Percentiles rank a stretch among this genome's conserved stretches.
phyloP scores from a whole-genome alignment of 2,797 vertebrate species.

The Acrossocheilus fasciatus region DNA sequence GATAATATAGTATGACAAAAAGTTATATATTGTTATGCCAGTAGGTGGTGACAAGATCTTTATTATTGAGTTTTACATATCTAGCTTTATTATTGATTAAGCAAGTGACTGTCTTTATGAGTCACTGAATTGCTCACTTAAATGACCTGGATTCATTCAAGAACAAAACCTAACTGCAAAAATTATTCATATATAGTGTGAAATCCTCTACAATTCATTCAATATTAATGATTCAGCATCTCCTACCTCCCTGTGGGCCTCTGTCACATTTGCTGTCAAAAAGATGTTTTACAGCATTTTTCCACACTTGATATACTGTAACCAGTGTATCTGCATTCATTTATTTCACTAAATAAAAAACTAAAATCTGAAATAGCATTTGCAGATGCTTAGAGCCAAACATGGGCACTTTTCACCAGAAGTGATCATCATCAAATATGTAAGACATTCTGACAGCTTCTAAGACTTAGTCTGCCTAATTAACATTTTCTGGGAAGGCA shows the following conservation, averaged over 20 bases:
- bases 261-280: not conserved
- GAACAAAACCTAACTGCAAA: not conserved
- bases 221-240: not conserved
- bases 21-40: not conserved
- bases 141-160: not conserved
- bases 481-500: constrained; percentile 13
- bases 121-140: not conserved
- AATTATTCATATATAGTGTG: not conserved
- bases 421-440: constrained; percentile 5
- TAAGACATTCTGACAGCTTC: constrained; percentile 5
- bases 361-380: not conserved
- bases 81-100: too few relatives aligned
- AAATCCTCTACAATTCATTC: not conserved
- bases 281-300: not conserved
- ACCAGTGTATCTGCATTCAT: not conserved
- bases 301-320: not conserved
- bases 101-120: not conserved
- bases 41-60: too few relatives aligned
- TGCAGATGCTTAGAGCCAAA: not conserved
- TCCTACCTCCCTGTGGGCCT: not conserved
- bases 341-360: not conserved
- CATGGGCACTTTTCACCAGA: not conserved
- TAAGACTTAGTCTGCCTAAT: not conserved
- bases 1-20: not conserved
- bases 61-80: not conserved